These are phyloP conservation scores for Noctilio leporinus DNA, from an alignment of 2,113 vertebrate species.

Conservation along the genomic window DNA sequence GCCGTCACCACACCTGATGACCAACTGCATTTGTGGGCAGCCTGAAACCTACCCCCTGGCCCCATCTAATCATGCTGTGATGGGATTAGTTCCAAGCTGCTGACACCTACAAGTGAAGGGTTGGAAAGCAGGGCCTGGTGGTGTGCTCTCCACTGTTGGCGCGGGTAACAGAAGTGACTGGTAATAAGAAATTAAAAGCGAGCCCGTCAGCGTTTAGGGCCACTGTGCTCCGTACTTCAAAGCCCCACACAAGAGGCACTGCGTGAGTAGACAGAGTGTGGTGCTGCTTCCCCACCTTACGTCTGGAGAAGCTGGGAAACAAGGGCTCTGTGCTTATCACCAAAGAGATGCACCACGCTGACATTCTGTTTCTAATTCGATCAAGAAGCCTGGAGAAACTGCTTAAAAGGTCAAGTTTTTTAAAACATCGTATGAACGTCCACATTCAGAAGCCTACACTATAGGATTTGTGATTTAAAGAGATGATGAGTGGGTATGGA, in stretches of 20 bases:
- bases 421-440: background rate
- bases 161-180: background rate
- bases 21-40: background rate
- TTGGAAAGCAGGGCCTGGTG: background rate
- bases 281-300: background rate
- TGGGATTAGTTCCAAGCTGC: background rate
- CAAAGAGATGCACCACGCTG: background rate
- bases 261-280: background rate
- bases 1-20: background rate
- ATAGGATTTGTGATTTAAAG: background rate
- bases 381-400: background rate
- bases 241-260: background rate
- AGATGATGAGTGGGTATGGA: background rate
- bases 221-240: background rate
- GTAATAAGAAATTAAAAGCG: background rate
- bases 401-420: background rate
- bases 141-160: background rate
- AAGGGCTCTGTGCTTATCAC: background rate
- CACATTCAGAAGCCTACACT: background rate
- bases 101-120: background rate
- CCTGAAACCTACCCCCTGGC: background rate
- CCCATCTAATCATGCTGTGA: background rate
- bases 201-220: background rate
- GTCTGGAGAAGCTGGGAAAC: background rate
- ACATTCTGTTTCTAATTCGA: background rate